Evolutionary conservation across 2,888 invertebrate genomes (phyloP), one percentile per base, ranked within the genome.

Genomic region (Diplolepis rosae): DNA sequence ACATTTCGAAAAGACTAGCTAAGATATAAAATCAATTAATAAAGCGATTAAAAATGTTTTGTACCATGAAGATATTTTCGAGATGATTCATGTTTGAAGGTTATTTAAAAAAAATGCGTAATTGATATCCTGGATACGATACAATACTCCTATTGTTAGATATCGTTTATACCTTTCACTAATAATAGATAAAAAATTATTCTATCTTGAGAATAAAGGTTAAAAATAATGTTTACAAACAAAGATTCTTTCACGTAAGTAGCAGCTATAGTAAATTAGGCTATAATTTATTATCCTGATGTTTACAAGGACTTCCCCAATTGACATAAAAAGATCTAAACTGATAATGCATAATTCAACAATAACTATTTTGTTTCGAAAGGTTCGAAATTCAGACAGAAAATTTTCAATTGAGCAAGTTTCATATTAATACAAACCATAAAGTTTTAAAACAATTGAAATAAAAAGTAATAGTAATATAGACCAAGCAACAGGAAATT

Each of bases 11-110:
- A 2, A 45, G n/a, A 1, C 39, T 3, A 42, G 39, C n/a, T n/a
- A 2, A 4, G n/a, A n/a, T n/a, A n/a, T n/a, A n/a, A n/a, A n/a
- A n/a, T 42, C 9, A 4, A 32, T 1, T 9, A 4, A 32, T 32
- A n/a, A n/a, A n/a, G n/a, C n/a, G n/a, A n/a, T n/a, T n/a, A n/a
- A n/a, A n/a, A n/a, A n/a, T n/a, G n/a, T n/a, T n/a, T n/a, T 61
- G 61, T 15, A 61, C 35, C 24, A 9, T 24, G 39, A 13, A n/a
- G n/a, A 61, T 39, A 7, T 24, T 39, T 61, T 11, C 24, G 3
- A 24, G 39, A 61, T 61, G 61, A 61, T 35, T 61, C 61, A 61
- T 39, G n/a, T 22, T 7, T 2, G 39, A 61, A 61, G 61, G 61
- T 39, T 61, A 7, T 13, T 39, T 39, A 61, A 61, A 35, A 61